Base-by-base conservation (phyloP, 2,888 invertebrate species). In the Microctonus brassicae region DNA sequence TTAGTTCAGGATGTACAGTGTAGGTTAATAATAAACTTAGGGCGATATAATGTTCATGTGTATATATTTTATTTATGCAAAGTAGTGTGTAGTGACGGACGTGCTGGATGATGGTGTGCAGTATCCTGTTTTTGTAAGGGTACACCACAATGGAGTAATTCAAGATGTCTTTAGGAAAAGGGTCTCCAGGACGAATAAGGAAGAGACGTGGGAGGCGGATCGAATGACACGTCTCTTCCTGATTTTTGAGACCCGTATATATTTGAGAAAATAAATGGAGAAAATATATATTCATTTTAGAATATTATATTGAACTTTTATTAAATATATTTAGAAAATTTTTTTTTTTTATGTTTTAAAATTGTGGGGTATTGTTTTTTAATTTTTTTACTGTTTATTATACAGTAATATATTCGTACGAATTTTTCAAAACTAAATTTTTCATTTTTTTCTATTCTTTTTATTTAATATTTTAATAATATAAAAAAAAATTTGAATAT, bases 121-220 rank as follows among this genome's bases (percentile, higher is more conserved):
- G 69, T 77, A 77, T 77, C 76, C 77, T 71, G 76, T 77, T 82
- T 78, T 80, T 78, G 82, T 82, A 83, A 83, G 75, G 77, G 71
- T 76, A 81, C 74, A 81, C 82, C 82, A 79, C 80, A 82, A 78
- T 79, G 77, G 74, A 66, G 83, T 79, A 82, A 83, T 76, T 70
- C 65, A 77, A 83, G 72, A 75, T 70, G 73, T 70, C 72, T 58
- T 47, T 36, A 22, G 20, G 22, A 22, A 39, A 24, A 24, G 26
- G 17, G 55, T 13, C 26, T 29, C 26, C 17, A 20, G 20, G 36
- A n/a, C 22, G n/a, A 10, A 60, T 47, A n/a, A 17, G 2, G 6
- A 42, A 53, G 36, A 39, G 47, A 61, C 22, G 33, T 47, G 42
- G 6, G 17, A 9, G 42, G 42, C 61, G 60, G 74, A 72, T 75